A percentile compares a stretch with the other conserved stretches of the same genome.
Conservation (phyloP, 2,113 vertebrate genomes). For the Naja naja region DNA sequence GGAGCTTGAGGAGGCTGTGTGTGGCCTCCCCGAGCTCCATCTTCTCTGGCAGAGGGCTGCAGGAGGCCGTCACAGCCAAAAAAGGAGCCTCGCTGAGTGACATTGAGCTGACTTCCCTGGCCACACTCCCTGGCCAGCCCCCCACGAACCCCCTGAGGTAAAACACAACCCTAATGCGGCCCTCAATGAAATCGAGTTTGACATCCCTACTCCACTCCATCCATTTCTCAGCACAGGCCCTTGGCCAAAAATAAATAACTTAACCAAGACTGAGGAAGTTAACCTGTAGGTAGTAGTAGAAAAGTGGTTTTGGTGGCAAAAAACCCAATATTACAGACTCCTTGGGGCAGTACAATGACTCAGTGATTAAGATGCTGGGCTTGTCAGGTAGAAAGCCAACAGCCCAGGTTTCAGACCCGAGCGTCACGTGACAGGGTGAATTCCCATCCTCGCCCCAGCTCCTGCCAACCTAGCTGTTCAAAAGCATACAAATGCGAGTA, state of each 20-base stretch:
- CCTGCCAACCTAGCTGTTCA: background rate
- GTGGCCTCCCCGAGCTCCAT: too few species aligned
- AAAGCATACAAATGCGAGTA: background rate
- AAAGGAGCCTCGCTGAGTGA: too few species aligned
- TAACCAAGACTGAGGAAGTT: background rate
- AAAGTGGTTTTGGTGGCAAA: background rate
- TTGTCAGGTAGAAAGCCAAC: background rate
- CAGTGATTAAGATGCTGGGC: background rate
- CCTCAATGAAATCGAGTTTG: too few species aligned
- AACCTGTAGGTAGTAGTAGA: background rate
- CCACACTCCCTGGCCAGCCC: too few species aligned
- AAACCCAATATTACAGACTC: background rate
- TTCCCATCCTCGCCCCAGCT: background rate
- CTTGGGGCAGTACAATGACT: background rate
- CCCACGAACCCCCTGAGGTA: too few species aligned
- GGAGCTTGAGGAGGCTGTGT: too few species aligned
- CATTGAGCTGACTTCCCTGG: too few species aligned
- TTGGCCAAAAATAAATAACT: background rate
- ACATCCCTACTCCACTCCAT: background rate
- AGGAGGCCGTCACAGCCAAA: too few species aligned
- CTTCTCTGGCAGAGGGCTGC: too few species aligned
- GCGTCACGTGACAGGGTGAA: background rate
- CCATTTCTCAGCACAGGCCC: background rate
- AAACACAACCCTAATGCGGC: too few species aligned
- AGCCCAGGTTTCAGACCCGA: background rate